Base-by-base conservation (phyloP, 2,113 vertebrate species). In the Passer domesticus region DNA sequence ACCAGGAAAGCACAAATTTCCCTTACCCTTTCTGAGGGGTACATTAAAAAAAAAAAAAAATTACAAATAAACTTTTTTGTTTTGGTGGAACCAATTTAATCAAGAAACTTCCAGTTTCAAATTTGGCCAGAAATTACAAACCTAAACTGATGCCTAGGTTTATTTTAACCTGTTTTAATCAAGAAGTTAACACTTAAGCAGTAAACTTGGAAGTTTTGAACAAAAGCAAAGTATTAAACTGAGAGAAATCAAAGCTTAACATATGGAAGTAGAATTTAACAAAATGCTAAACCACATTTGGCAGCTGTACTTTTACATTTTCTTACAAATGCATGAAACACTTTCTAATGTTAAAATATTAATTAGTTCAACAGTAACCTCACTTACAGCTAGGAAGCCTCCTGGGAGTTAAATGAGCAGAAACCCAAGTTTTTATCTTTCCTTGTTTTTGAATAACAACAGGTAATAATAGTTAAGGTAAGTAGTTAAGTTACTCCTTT, bases 281-380 rank as follows among this genome's bases (percentile, higher is more conserved):
- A 56, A 96, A 94, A 87, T 44, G 66, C 58, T 85, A 85, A 90
- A 84, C 27, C 44, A 91, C 68, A 31, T 47, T 14, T 52, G 58
- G 58, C 41, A 83, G 70, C 58, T 91, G 52, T 43, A 56, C 72
- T 89, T 92, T 62, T 86, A 46, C 80, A 60, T 81, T 81, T 94
- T 67, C 64, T 70, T 75, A 79, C 39, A 78, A 89, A 92, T 35
- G 15, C 35, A 77, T 39, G 73, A 55, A 81, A 31, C 69, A 75
- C 13, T 59, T 84, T 31, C 75, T 87, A 87, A 84, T 41, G 43
- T 63, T 91, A 94, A 87, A 91, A 79, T 93, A 90, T 68, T 87
- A 89, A 82, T 85, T 76, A 85, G 69, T 41, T 73, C 78, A 60
- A 75, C 30, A 92, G 27, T 35, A 69, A 94, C 17, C 41, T 80